Percentiles rank a stretch among this genome's conserved stretches.
phyloP scores from a whole-genome alignment of 2,797 vertebrate species.

The Lepilemur ruficaudatus region DNA sequence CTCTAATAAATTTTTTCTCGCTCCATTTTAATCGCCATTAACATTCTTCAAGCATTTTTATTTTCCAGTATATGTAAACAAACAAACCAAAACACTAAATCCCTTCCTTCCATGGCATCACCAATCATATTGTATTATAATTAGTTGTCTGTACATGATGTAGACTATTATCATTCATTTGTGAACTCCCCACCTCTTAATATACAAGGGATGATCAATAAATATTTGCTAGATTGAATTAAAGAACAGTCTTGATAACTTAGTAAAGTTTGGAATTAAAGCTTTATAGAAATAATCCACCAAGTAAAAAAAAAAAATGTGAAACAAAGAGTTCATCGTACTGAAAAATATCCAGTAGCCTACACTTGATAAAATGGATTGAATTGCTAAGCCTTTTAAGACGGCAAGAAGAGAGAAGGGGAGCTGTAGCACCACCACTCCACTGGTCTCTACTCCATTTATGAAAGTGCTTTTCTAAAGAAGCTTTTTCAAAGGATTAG shows the following conservation, averaged over 20 bases:
- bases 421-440: not conserved
- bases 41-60: not conserved
- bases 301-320: not conserved
- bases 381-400: not conserved
- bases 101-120: not conserved
- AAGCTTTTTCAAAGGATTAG: not conserved
- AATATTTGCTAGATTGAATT: not conserved
- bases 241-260: not conserved
- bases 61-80: conserved; percentile 10
- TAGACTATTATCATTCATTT: not conserved
- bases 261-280: not conserved
- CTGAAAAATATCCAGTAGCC: not conserved
- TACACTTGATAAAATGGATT: not conserved
- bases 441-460: not conserved
- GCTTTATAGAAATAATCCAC: not conserved
- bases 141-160: not conserved
- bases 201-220: not conserved
- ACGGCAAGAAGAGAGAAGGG: not conserved
- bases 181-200: not conserved
- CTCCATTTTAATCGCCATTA: not conserved
- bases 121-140: not conserved
- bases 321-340: not conserved
- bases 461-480: conserved; percentile 16
- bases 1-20: not conserved
- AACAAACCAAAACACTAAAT: not conserved